These are phyloP conservation scores for Synanthedon andrenaeformis DNA, from an alignment of 2,888 invertebrate species.

Conservation along the genomic window DNA sequence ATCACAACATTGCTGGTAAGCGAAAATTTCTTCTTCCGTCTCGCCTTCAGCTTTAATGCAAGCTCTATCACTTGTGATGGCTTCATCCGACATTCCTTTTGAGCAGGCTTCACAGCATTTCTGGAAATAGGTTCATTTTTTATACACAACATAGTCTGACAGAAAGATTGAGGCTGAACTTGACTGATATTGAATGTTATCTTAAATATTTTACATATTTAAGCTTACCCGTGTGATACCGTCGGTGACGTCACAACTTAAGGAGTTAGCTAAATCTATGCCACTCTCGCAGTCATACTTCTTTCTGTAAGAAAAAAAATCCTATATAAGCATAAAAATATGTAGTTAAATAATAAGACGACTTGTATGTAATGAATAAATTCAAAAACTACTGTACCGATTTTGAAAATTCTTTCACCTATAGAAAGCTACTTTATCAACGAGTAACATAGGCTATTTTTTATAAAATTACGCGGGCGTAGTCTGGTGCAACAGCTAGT, in stretches of 20 bases:
- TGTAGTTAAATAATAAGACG: too few relatives aligned
- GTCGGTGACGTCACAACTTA: constrained; percentile 5
- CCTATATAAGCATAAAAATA: neutral
- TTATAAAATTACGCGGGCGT: too few relatives aligned
- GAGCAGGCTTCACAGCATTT: neutral
- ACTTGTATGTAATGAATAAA: too few relatives aligned
- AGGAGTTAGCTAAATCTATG: constrained; percentile 22
- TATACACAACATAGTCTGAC: neutral
- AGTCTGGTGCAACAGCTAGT: too few relatives aligned
- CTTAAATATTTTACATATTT: too few relatives aligned
- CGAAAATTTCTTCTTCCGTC: neutral
- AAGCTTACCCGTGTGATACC: neutral
- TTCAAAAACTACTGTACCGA: too few relatives aligned
- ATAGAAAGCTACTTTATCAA: too few relatives aligned
- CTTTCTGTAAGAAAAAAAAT: constrained; percentile 38
- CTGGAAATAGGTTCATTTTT: neutral
- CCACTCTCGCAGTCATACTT: constrained; percentile 43
- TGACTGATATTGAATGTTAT: too few relatives aligned
- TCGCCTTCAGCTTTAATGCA: neutral
- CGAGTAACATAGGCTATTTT: too few relatives aligned
- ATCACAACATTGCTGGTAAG: neutral
- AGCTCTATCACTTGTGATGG: neutral
- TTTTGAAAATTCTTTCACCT: too few relatives aligned
- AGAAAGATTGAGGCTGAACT: neutral
- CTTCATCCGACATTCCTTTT: neutral